Evolutionary conservation across 1,140 invertebrate genomes (phyloP), one percentile per base, ranked within the genome.

Genomic region (Bombus pascuorum): DNA sequence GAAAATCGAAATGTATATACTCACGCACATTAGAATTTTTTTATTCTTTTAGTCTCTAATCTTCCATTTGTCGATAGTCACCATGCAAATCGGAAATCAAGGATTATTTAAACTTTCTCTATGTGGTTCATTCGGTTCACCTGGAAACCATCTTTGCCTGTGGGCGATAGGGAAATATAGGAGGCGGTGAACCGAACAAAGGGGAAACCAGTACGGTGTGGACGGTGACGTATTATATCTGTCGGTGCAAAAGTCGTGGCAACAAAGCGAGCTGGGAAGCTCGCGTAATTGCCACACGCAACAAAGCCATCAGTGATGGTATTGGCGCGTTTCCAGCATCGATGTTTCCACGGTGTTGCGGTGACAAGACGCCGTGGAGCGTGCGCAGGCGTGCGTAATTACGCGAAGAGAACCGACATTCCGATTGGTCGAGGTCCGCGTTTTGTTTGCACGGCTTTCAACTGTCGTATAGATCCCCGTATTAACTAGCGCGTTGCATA

Each of bases 281-380:
- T 72, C 76, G 70, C 57, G 75, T 83, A 89, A 89, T 89, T 89
- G 76, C 65, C 72, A 70, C 87, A 76, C 74, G 83, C 87, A 88
- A 89, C 79, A 79, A 83, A 82, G 83, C 68, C 47, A 42, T 2
- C 8, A 10, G 62, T 57, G 25, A 59, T 82, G 86, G 86, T 82
- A 88, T 86, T 89, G 87, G 87, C 88, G 88, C 39, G 37, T 59
- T 80, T 82, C 82, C 83, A 89, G 70, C 53, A 10, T 53, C 73
- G 73, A 78, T 70, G 59, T 86, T 57, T 65, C 66, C 59, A 39
- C 57, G 81, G 70, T 68, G 74, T 84, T 59, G 59, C 66, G 32
- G 71, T 66, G 84, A 86, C 72, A 83, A 89, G 83, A 86, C 34
- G 71, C 44, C 44, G 71, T 22, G 5, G 59, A 22, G 42, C n/a